Conservation (phyloP, 1,140 invertebrate species). For the Maconellicoccus hirsutus region DNA sequence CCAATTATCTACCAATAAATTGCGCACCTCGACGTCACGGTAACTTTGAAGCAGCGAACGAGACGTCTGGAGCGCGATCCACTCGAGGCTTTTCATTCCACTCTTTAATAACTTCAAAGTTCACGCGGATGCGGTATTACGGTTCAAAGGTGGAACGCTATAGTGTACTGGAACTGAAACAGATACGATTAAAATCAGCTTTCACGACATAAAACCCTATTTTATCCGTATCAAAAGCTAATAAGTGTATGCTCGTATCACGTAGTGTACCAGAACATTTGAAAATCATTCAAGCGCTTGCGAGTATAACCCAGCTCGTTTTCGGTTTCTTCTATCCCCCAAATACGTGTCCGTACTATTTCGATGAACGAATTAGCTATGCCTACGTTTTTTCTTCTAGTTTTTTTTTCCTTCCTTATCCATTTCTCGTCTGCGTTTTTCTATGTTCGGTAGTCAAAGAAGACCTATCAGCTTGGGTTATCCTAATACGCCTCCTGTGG, state of each 20-base stretch:
- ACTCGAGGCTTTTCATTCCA: too few species aligned
- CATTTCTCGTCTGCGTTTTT: neutral
- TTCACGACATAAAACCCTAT: too few species aligned
- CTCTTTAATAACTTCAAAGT: neutral
- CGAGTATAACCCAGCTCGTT: neutral
- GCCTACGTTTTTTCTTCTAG: neutral
- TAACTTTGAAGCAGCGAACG: too few species aligned
- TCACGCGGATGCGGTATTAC: neutral
- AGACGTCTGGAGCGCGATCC: too few species aligned
- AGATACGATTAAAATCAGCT: too few species aligned
- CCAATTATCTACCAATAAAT: too few species aligned
- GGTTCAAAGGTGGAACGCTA: too few species aligned
- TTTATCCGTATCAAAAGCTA: neutral
- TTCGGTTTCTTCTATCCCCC: neutral
- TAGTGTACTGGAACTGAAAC: too few species aligned
- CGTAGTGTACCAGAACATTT: neutral
- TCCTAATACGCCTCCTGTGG: constrained; percentile 1
- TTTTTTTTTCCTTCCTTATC: neutral
- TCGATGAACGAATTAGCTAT: constrained; percentile 3
- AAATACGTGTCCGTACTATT: neutral
- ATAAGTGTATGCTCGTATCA: neutral
- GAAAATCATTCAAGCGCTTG: neutral
- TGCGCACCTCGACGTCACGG: too few species aligned
- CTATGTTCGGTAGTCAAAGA: constrained; percentile 2
- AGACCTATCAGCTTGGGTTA: constrained; percentile 1